These are phyloP conservation scores for Mola mola DNA, from an alignment of 2,113 vertebrate genomes.

Conservation along the genomic window DNA sequence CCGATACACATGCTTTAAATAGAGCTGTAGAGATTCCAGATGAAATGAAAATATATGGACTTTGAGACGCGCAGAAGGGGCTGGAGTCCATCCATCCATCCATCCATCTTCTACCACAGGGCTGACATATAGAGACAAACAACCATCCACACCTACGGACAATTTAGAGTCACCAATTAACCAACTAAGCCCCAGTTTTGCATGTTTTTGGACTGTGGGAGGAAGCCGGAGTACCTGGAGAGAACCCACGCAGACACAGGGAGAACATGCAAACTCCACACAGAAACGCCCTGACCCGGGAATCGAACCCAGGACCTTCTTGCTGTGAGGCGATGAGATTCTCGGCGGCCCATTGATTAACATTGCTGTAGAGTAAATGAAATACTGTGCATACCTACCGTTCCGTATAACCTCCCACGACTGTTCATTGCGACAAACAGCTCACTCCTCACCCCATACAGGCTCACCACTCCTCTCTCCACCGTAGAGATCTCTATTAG, in stretches of 20 bases:
- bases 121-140: no score
- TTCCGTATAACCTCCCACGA: conserved; percentile 91
- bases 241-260: no score
- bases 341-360: conserved; percentile 27
- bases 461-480: conserved; percentile 93
- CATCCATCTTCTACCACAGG: no score
- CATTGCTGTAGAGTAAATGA: conserved; percentile 47
- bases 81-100: neutral
- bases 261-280: no score
- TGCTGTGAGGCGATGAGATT: conserved; percentile 21
- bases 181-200: no score
- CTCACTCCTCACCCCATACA: conserved; percentile 89
- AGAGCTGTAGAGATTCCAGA: conserved; percentile 48
- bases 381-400: conserved; percentile 86
- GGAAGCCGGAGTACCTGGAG: no score
- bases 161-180: no score
- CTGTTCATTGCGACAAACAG: conserved; percentile 94
- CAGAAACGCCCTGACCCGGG: no score
- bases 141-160: no score
- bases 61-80: conserved; percentile 1
- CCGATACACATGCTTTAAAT: conserved; percentile 48
- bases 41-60: conserved; percentile 50
- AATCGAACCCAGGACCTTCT: no score
- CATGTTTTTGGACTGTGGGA: no score
- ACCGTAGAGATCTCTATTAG: conserved; percentile 96